Evolutionary conservation across 2,797 vertebrate genomes (phyloP), one percentile per base, ranked within the genome.

Genomic region (Pangasius macronema): DNA sequence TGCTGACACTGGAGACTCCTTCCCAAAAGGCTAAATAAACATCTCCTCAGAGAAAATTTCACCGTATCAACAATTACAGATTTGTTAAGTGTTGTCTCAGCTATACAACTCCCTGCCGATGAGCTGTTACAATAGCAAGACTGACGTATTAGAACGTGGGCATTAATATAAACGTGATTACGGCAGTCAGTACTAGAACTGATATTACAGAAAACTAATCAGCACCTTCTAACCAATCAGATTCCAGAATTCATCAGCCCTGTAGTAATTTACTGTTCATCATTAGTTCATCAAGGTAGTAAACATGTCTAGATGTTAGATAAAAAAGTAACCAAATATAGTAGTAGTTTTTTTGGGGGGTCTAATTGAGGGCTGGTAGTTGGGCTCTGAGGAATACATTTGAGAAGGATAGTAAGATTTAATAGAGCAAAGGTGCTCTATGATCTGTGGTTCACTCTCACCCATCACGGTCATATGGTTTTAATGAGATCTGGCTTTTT

Each of bases 401-500:
- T 83, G 63, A 87, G 49, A 79, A 49, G 57, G 59, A 83, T 89
- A 67, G 33, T 79, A 82, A 82, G 81, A 84, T 87, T 88, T 87
- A 89, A 86, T 87, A 89, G 86, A 85, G 77, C 82, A 86, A 85
- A 61, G 68, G 85, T 84, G 70, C 80, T 87, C 79, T 65, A 89
- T 87, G 84, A 90, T 89, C 86, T 89, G 72, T 75, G 82, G 70
- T 77, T 88, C 59, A 82, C 39, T 76, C 84, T 87, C 59, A 88
- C 87, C 85, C 83, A 87, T 87, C 86, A 90, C 57, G 88, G 86
- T 87, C 79, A 86, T 89, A 88, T 88, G 87, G 70, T 67, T 93
- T 94, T 93, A 93, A 95, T 93, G 90, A 93, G 91, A 91, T 92
- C 91, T 90, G 80, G 84, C 86, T 90, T 92, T 91, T 89, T 88